Conservation (phyloP, 2,888 invertebrate genomes). For the Tanypteryx hageni region DNA sequence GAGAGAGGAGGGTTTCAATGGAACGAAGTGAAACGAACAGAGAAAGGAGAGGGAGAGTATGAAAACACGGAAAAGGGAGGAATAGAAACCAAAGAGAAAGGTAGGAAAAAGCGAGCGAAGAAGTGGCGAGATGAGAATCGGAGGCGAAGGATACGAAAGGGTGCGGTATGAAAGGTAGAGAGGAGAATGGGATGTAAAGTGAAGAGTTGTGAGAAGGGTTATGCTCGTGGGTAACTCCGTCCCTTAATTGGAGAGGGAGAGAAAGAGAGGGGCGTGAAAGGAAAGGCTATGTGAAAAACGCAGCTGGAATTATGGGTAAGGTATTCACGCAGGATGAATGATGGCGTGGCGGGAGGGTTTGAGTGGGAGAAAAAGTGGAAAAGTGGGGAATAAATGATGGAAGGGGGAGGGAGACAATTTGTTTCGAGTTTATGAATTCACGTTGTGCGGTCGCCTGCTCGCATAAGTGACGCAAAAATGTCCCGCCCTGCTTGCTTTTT, state of each 20-base stretch:
- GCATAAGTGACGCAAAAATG: too few species aligned
- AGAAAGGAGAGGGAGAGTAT: neutral
- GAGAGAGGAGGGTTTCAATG: neutral
- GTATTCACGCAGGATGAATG: slow-evolving; percentile 20
- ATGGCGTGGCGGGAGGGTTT: neutral
- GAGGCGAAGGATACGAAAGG: neutral
- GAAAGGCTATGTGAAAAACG: neutral
- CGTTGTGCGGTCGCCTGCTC: too few species aligned
- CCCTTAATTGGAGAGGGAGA: slow-evolving; percentile 57
- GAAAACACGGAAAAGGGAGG: neutral
- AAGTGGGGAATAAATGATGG: too few species aligned
- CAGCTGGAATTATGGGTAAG: neutral
- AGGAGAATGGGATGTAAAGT: neutral
- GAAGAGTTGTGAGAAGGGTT: slow-evolving; percentile 2
- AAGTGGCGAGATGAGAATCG: neutral
- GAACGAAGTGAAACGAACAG: neutral
- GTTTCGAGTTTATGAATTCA: neutral
- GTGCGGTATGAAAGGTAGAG: neutral
- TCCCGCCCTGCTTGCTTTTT: too few species aligned
- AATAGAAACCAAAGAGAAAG: too few species aligned
- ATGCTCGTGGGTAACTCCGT: slow-evolving; percentile 19
- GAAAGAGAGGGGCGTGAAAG: slow-evolving; percentile 39
- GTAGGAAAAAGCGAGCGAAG: too few species aligned
- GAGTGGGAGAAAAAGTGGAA: neutral
- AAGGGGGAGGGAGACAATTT: neutral